A percentile compares a stretch with the other conserved stretches of the same genome.
Evolutionary conservation across 2,113 vertebrate species (phyloP).

Genomic region (Podiceps cristatus): DNA sequence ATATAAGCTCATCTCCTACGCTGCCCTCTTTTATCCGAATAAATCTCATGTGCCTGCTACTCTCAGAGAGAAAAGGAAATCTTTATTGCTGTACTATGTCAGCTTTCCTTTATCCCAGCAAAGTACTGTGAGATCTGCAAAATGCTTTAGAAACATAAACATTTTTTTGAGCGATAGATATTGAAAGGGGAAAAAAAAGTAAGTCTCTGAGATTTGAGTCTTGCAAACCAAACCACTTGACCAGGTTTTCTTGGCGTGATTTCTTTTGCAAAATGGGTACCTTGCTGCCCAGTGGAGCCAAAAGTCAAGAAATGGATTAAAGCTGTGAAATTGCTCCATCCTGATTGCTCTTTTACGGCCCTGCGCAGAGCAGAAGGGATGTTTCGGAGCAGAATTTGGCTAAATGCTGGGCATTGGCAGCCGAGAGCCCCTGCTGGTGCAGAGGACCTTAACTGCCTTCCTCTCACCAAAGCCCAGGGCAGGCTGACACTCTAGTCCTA

Average conservation of each 20-base stretch:
- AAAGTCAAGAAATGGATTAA: background rate
- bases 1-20: background rate
- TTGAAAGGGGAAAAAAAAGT: background rate
- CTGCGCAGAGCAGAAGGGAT: background rate
- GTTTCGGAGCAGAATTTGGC: background rate
- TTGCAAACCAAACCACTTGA: background rate
- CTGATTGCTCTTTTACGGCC: background rate
- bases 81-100: background rate
- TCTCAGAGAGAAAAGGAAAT: background rate
- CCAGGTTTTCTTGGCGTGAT: background rate
- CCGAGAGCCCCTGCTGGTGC: background rate
- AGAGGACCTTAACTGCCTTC: fast-evolving
- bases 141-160: background rate
- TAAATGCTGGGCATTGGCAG: fast-evolving
- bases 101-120: background rate
- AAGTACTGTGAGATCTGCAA: background rate
- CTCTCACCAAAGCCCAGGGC: fast-evolving
- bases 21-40: background rate
- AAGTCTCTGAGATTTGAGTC: background rate
- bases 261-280: background rate
- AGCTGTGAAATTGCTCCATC: background rate
- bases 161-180: background rate
- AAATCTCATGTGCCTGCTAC: background rate
- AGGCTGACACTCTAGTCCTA: background rate
- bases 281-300: background rate